Percentiles rank a stretch among this genome's conserved stretches.
phyloP scores from a whole-genome alignment of 2,888 invertebrate genomes.

The Temnothorax rugatulus region DNA sequence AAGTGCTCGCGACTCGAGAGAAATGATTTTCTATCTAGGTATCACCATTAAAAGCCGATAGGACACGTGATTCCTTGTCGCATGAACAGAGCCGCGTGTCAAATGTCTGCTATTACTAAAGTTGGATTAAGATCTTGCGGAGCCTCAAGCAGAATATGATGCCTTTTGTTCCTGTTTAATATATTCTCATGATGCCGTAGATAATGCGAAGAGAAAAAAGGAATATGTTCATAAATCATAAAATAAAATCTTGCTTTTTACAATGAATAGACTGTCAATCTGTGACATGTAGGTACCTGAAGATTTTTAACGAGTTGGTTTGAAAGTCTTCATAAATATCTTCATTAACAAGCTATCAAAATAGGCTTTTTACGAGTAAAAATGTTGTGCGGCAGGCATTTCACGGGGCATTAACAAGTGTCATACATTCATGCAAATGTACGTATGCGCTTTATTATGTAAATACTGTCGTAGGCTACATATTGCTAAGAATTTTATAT shows the following conservation, averaged over 20 bases:
- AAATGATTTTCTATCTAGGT: constrained; percentile 35
- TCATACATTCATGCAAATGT: neutral
- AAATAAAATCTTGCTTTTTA: neutral
- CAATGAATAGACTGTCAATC: neutral
- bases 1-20: constrained; percentile 20
- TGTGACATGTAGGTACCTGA: neutral
- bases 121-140: constrained; percentile 34
- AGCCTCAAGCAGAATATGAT: neutral
- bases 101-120: constrained; percentile 25
- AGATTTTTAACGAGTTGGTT: neutral
- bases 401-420: neutral
- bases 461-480: neutral
- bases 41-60: constrained; percentile 6
- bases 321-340: neutral
- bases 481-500: neutral
- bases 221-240: neutral
- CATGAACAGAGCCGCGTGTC: neutral
- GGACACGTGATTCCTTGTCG: constrained; percentile 16
- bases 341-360: neutral
- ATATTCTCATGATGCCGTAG: neutral
- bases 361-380: neutral
- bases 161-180: neutral
- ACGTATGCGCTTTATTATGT: neutral
- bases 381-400: neutral
- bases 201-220: neutral